Conservation (phyloP, 2,888 invertebrate genomes). For the Melanotus villosus region DNA sequence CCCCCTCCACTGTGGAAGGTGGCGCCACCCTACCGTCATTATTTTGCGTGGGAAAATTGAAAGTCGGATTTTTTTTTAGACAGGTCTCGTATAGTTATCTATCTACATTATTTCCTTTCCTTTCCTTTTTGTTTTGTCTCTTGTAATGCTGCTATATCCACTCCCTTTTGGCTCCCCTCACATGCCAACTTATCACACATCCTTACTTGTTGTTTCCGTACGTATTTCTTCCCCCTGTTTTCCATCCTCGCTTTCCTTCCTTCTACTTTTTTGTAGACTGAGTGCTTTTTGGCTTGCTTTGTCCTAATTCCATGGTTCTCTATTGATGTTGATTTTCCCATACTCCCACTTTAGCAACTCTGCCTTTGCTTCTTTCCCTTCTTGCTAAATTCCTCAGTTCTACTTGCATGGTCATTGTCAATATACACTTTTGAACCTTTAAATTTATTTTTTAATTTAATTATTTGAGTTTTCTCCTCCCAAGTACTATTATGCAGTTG, state of each 20-base stretch:
- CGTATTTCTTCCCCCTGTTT: too few relatives aligned
- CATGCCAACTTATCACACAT: neutral
- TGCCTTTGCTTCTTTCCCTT: too few relatives aligned
- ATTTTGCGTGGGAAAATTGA: too few relatives aligned
- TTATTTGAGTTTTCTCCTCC: neutral
- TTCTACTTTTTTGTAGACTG: neutral
- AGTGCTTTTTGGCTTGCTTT: neutral
- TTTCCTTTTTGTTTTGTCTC: conserved; percentile 7
- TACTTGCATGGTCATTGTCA: neutral
- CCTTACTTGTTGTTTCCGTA: neutral
- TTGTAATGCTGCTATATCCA: neutral
- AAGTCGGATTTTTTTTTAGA: too few relatives aligned
- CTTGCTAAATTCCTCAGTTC: too few relatives aligned
- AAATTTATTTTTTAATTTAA: neutral
- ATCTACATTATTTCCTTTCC: neutral
- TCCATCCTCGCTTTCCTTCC: too few relatives aligned
- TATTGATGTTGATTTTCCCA: too few relatives aligned
- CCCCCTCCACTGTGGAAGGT: too few relatives aligned
- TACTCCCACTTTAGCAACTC: too few relatives aligned
- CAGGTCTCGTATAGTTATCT: too few relatives aligned
- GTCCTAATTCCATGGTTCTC: neutral
- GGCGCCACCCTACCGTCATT: too few relatives aligned
- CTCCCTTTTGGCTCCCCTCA: neutral
- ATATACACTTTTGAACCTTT: neutral
- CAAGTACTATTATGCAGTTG: neutral